Conservation (phyloP, 2,888 invertebrate genomes). For the Dexiosoma caninum region DNA sequence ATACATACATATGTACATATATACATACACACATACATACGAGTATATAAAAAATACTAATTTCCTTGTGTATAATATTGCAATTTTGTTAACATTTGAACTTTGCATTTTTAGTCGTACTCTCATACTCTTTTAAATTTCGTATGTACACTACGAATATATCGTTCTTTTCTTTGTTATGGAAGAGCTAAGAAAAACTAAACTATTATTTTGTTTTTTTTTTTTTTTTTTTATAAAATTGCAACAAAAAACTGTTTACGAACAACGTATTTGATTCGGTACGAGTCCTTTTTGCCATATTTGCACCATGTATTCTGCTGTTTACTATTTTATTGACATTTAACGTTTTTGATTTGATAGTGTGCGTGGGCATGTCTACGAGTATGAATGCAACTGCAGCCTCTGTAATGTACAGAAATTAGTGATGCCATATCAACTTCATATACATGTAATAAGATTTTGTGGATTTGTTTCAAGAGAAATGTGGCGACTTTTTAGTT, state of each 20-base stretch:
- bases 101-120: slow-evolving; percentile 28
- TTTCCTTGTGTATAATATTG: slow-evolving; percentile 31
- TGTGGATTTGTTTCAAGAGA: neutral
- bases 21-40: no score
- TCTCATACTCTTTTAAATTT: slow-evolving; percentile 30
- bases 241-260: neutral
- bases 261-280: slow-evolving; percentile 11
- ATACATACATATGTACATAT: no score
- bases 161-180: slow-evolving; percentile 21
- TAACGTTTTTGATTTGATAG: slow-evolving; percentile 5
- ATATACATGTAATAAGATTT: neutral
- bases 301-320: slow-evolving; percentile 1
- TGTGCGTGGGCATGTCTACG: neutral
- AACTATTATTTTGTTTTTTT: neutral
- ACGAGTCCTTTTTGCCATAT: slow-evolving; percentile 33
- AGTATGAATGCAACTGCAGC: neutral
- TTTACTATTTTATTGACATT: slow-evolving; percentile 41
- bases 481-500: neutral
- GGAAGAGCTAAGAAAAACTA: neutral
- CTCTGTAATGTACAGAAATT: neutral
- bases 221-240: neutral
- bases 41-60: neutral
- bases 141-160: slow-evolving; percentile 20
- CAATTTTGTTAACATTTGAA: slow-evolving; percentile 55
- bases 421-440: neutral